phyloP scores from a whole-genome alignment of 2,797 vertebrate genomes.

The Delichon dasypus region DNA sequence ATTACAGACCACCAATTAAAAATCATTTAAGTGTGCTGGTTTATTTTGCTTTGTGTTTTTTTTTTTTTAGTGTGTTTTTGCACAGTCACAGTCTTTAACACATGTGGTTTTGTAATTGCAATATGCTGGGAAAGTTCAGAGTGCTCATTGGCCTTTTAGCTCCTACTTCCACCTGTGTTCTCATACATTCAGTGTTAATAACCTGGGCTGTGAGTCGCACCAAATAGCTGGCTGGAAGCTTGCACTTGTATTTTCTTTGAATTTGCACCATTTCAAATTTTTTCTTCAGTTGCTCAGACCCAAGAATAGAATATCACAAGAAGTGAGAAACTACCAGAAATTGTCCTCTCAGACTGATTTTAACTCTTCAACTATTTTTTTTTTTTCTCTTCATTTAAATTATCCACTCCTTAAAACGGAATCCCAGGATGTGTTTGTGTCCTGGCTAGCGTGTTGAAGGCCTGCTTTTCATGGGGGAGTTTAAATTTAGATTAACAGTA shows the following conservation, averaged over 20 bases:
- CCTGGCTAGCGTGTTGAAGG: not conserved
- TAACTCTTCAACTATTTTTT: not conserved
- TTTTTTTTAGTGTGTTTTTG: not conserved
- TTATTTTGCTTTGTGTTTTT: conserved; percentile 7
- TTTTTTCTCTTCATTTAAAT: not conserved
- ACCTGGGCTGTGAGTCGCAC: not conserved
- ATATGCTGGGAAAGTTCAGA: conserved; percentile 58
- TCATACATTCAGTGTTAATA: not conserved
- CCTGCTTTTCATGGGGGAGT: not conserved
- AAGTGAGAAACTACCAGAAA: not conserved
- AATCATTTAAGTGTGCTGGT: conserved; percentile 18
- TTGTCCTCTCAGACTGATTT: not conserved
- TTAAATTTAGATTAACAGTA: not conserved
- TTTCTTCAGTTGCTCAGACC: not conserved
- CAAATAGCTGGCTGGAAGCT: not conserved
- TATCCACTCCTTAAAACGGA: not conserved
- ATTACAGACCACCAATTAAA: conserved; percentile 46
- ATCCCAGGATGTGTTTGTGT: not conserved
- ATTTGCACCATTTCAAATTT: not conserved
- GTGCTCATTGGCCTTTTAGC: conserved; percentile 30
- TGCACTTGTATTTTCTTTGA: not conserved
- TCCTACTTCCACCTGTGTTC: conserved; percentile 17
- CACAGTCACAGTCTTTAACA: not conserved
- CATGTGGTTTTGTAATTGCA: conserved; percentile 53
- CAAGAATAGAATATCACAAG: not conserved